phyloP scores from a whole-genome alignment of 1,140 invertebrate genomes.

The Magallana ariakensis region DNA sequence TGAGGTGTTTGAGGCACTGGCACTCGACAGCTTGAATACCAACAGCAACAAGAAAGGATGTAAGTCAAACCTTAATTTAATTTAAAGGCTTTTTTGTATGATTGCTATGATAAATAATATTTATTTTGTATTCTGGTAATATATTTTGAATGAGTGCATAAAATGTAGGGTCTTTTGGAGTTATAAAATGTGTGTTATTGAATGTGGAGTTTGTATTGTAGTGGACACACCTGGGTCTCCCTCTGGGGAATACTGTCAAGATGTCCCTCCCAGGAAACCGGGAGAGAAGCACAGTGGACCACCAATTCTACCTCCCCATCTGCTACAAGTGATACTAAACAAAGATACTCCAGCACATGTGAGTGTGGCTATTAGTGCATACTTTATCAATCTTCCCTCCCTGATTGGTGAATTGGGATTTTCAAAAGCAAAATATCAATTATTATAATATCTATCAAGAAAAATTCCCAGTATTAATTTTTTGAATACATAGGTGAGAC shows the following conservation, averaged over 20 bases:
- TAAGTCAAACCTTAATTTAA: constrained; percentile 40
- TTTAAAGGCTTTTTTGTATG: too few species aligned
- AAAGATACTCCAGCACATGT: constrained; percentile 97
- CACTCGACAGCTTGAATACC: constrained; percentile 90
- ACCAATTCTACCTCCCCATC: constrained; percentile 97
- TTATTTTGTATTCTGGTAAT: too few species aligned
- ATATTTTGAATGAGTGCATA: too few species aligned
- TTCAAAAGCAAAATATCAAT: too few species aligned
- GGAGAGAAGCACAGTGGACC: constrained; percentile 85
- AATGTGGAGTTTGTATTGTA: background rate
- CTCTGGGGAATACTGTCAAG: constrained; percentile 87
- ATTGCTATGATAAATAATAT: too few species aligned
- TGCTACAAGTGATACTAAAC: constrained; percentile 98
- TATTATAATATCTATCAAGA: too few species aligned
- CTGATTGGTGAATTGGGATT: too few species aligned
- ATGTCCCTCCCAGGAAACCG: constrained; percentile 88
- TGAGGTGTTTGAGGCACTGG: constrained; percentile 98
- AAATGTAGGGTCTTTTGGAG: too few species aligned
- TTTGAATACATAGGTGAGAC: too few species aligned
- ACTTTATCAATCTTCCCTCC: too few species aligned
- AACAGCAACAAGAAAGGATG: constrained; percentile 57
- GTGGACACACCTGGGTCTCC: constrained; percentile 1
- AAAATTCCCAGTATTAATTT: too few species aligned
- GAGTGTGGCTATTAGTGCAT: constrained; percentile 75
- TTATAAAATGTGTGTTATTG: too few species aligned